Evolutionary conservation across 1,140 invertebrate genomes (phyloP), one percentile per base, ranked within the genome.

Genomic region (Aplysia californica): DNA sequence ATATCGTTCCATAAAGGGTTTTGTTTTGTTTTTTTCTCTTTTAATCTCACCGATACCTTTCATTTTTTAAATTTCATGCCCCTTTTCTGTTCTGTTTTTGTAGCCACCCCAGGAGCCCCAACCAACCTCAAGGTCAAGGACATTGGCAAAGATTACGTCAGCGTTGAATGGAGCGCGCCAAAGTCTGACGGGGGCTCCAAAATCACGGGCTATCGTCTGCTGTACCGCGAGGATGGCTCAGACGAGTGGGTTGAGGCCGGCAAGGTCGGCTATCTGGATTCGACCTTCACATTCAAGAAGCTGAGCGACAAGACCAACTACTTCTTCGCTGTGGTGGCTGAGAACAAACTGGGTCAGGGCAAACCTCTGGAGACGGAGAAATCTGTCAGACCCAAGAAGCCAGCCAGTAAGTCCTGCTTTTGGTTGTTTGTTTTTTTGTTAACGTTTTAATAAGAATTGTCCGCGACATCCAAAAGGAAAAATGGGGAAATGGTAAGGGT

Each of bases 141-240:
- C 86, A 94, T 98, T 36, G 96, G 95, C 21, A 97, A 97, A 87
- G 96, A 98, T 87, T 96, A 95, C 23, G 96, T 95, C 85, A 98
- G 97, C 84, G 77, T 91, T 56, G 77, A 55, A 38, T 99, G 98
- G 98, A 95, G 94, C 86, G 95, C 97, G 83, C 98, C 98, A 1
- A 96, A 95, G 76, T 87, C 90, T 81, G 88, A 92, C 86, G 97
- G 97, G 36, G 98, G 98, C 15, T 94, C 95, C 36, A 96, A 97
- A 58, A 93, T 99, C 72, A 97, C 96, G 0, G 98, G 98, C 84
- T 99, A 99, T 86, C 94, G 97, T 58, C 93, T 99, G 75, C 97
- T 99, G 88, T 97, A 95, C 90, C 91, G 82, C 61, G 84, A 85
- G 80, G 94, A 94, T 79, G 96, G 97, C 91, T 93, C 92, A 0